Evolutionary conservation across 2,113 vertebrate species (phyloP), one percentile per base, ranked within the genome.

Genomic region (Nyctereutes procyonoides): DNA sequence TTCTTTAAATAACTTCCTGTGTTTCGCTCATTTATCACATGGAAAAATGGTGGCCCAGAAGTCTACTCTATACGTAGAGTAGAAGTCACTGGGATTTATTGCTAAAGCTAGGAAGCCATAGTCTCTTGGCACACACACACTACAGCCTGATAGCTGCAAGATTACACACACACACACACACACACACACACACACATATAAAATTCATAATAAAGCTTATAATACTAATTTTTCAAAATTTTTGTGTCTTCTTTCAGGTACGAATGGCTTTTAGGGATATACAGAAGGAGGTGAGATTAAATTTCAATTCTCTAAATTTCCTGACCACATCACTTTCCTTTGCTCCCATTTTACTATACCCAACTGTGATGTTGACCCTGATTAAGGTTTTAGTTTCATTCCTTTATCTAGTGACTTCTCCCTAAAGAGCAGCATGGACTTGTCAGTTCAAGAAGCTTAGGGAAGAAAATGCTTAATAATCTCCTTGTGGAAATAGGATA

Each of bases 231-330:
- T 95, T 63, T 19, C 62, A 17, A 77, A 28, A 26, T 73, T 55
- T 97, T 73, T 91, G 90, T 69, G 12, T 71, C 67, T 81, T 90
- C 55, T 88, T 9, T 90, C 91, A 98, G 97, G 96, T 97, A 22
- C 60, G 94, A 82, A 90, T 32, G 35, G 95, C 96, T 84, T 97
- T 97, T 96, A 98, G 58, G 58, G 81, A 96, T 81, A 97, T 98
- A 94, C 98, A 97, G 74, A 94, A 97, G 3, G 96, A 98, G 96
- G 96, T 97, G 35, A 97, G 95, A 65, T 96, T 96, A 93, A 93
- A 90, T 87, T 90, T 71, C 28, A 35, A 83, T 74, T 87, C 35
- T 90, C 43, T 81, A 92, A 80, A 84, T 94, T 94, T 24, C 51
- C 51, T 84, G 15, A 3, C 32, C 26, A 76, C 15, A 48, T 80